These are phyloP conservation scores for Bubo blakistoni DNA, from an alignment of 2,113 vertebrate species.

Conservation along the genomic window DNA sequence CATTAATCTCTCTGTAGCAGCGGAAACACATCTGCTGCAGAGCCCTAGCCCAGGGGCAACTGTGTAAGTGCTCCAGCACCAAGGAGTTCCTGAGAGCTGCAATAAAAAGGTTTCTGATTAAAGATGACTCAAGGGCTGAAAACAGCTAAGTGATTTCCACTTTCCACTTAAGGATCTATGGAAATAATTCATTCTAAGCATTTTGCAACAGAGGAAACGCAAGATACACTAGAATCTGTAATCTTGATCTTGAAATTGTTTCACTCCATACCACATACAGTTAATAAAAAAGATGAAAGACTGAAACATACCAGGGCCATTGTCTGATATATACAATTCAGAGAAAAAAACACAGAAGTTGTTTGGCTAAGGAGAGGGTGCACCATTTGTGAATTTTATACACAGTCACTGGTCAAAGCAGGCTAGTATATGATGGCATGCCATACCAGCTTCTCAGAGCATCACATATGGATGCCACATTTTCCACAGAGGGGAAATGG, in stretches of 20 bases:
- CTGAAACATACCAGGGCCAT: background rate
- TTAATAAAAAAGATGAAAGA: background rate
- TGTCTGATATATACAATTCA: background rate
- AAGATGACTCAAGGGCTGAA: constrained; percentile 18
- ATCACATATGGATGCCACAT: background rate
- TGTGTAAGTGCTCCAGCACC: background rate
- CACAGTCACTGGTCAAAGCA: background rate
- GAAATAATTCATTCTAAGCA: background rate
- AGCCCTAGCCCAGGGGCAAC: background rate
- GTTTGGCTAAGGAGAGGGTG: background rate
- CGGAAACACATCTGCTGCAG: background rate
- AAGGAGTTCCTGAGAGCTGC: background rate
- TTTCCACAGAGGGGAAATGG: background rate
- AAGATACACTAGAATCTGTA: background rate
- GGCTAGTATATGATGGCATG: background rate
- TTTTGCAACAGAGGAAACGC: background rate
- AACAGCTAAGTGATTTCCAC: constrained; percentile 13
- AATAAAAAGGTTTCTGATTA: background rate
- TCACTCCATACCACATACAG: background rate
- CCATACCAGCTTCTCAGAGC: background rate
- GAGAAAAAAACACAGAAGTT: background rate
- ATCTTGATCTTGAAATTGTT: background rate
- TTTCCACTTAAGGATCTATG: background rate
- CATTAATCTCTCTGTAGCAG: background rate
- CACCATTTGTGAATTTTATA: background rate